Percentiles rank a stretch among this genome's conserved stretches.
Conservation (phyloP, 2,888 invertebrate species). For the Pseudococcus longispinus region DNA sequence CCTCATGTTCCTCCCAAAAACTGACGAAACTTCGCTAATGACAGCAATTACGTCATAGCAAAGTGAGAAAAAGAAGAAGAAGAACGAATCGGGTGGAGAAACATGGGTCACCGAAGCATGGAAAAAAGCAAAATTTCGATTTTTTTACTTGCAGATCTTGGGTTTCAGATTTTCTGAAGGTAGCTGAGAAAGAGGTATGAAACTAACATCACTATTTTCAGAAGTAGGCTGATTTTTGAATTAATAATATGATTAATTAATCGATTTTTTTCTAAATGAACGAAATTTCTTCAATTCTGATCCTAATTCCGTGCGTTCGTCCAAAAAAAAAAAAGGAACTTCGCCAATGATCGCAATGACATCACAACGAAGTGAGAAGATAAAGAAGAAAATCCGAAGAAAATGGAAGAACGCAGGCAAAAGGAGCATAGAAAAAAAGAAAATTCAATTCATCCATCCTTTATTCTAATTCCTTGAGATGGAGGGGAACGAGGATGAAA, state of each 20-base stretch:
- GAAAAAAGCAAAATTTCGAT: neutral
- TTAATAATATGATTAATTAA: too few species aligned
- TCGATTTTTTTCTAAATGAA: neutral
- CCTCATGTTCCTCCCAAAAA: neutral
- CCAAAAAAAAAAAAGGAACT: neutral
- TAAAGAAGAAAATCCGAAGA: neutral
- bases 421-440: neutral
- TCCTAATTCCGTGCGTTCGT: neutral
- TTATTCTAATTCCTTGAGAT: neutral
- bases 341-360: neutral
- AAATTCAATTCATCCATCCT: neutral
- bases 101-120: neutral
- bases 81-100: neutral
- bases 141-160: neutral
- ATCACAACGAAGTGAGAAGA: neutral
- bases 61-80: neutral
- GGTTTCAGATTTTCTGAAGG: neutral
- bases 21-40: neutral
- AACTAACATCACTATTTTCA: too few species aligned
- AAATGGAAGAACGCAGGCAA: neutral
- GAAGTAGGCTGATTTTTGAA: neutral
- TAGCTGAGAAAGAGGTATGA: neutral
- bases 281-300: neutral
- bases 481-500: neutral
- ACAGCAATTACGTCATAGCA: neutral